Evolutionary conservation across 2,113 vertebrate genomes (phyloP).

Genomic region (Rhagologus leucostigma): DNA sequence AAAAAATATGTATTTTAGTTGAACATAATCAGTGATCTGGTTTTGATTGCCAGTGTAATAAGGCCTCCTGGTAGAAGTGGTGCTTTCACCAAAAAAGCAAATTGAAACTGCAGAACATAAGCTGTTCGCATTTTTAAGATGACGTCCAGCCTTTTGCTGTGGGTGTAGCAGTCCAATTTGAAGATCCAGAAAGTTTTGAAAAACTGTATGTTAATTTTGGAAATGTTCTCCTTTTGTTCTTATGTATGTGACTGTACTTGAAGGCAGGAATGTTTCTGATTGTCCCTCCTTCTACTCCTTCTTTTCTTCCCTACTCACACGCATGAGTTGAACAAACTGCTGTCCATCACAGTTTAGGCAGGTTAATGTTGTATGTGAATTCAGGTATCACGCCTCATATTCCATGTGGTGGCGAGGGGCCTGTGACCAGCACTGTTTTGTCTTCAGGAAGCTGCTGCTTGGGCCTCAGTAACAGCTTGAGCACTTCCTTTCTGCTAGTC

Average conservation of each 20-base stretch:
- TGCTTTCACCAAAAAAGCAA: neutral
- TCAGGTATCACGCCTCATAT: neutral
- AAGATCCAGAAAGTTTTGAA: neutral
- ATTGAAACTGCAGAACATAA: neutral
- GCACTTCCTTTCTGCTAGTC: neutral
- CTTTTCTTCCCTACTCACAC: neutral
- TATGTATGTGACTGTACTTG: neutral
- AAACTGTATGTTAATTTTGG: neutral
- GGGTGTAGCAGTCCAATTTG: neutral
- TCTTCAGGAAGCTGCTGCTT: neutral
- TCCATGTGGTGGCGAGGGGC: accelerated
- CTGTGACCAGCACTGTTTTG: neutral
- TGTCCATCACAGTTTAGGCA: neutral
- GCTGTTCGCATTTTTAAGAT: neutral
- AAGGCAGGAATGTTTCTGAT: neutral
- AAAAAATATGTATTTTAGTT: neutral
- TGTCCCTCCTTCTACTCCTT: neutral
- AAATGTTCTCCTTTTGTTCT: neutral
- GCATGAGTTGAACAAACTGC: neutral
- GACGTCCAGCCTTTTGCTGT: neutral
- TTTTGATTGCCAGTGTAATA: neutral
- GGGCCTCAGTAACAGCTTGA: neutral
- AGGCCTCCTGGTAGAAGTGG: neutral
- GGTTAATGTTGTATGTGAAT: neutral
- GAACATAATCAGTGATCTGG: neutral